phyloP scores from a whole-genome alignment of 2,797 vertebrate genomes.

The Hafferia zeledoni region DNA sequence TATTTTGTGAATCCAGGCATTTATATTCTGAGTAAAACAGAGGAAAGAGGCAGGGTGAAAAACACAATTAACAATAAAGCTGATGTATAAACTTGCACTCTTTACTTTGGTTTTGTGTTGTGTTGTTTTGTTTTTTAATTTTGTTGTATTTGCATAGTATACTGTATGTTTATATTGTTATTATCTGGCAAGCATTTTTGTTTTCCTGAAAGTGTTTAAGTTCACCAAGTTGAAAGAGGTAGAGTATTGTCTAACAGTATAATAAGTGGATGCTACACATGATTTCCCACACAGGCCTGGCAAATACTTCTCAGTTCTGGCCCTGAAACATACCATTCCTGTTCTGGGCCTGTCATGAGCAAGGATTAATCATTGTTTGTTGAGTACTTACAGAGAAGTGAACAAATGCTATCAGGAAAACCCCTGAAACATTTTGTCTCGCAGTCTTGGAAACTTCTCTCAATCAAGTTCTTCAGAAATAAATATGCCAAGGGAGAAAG shows the following conservation, averaged over 20 bases:
- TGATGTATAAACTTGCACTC: background rate
- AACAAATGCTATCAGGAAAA: background rate
- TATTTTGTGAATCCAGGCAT: background rate
- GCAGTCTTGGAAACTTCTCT: background rate
- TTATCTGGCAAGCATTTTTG: background rate
- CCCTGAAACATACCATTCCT: background rate
- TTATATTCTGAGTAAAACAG: background rate
- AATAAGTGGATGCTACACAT: background rate
- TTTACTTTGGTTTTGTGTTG: background rate
- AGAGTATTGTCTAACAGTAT: background rate
- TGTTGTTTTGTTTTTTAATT: background rate
- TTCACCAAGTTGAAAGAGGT: background rate
- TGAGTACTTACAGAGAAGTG: background rate
- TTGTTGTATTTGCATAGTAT: background rate
- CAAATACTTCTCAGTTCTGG: background rate
- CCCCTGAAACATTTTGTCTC: background rate
- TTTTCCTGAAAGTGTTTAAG: background rate
- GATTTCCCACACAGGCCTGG: background rate
- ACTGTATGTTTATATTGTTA: background rate
- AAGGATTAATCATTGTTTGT: background rate
- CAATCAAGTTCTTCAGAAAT: background rate
- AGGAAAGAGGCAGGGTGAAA: background rate
- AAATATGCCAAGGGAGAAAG: background rate
- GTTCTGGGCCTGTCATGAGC: background rate
- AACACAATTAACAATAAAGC: background rate